These are phyloP conservation scores for Cephus pygmeus DNA, from an alignment of 2,888 invertebrate genomes.

Conservation along the genomic window DNA sequence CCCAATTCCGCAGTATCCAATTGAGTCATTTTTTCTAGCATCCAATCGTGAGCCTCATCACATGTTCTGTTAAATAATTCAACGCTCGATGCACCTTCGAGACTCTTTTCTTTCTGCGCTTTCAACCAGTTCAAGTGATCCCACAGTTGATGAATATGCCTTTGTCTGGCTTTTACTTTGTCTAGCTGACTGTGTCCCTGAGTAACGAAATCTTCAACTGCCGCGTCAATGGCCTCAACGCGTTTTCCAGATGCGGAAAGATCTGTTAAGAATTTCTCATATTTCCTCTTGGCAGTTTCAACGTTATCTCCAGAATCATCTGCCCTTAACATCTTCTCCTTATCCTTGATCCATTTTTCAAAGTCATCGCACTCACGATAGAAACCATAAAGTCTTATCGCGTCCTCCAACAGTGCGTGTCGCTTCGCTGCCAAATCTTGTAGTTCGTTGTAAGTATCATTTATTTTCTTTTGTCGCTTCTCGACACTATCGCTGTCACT, in stretches of 20 bases:
- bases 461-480: constrained; percentile 82
- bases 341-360: constrained; percentile 97
- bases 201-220: constrained; percentile 85
- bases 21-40: constrained; percentile 94
- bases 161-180: constrained; percentile 79
- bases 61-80: constrained; percentile 96
- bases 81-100: constrained; percentile 93
- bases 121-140: constrained; percentile 86
- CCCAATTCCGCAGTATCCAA: constrained; percentile 82
- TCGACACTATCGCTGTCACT: constrained; percentile 83
- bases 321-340: constrained; percentile 85
- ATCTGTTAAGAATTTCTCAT: constrained; percentile 96
- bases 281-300: constrained; percentile 92
- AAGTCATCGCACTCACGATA: constrained; percentile 98
- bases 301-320: constrained; percentile 90
- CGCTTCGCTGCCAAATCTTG: constrained; percentile 83
- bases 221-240: constrained; percentile 87
- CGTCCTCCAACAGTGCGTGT: constrained; percentile 88
- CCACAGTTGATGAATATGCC: constrained; percentile 91
- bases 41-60: constrained; percentile 97
- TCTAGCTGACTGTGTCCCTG: constrained; percentile 90
- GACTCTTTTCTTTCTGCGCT: constrained; percentile 88
- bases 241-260: constrained; percentile 93
- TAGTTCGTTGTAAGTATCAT: constrained; percentile 84
- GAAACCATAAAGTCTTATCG: constrained; percentile 91